Base-by-base conservation (phyloP, 2,113 vertebrate species). In the Camarhynchus parvulus region DNA sequence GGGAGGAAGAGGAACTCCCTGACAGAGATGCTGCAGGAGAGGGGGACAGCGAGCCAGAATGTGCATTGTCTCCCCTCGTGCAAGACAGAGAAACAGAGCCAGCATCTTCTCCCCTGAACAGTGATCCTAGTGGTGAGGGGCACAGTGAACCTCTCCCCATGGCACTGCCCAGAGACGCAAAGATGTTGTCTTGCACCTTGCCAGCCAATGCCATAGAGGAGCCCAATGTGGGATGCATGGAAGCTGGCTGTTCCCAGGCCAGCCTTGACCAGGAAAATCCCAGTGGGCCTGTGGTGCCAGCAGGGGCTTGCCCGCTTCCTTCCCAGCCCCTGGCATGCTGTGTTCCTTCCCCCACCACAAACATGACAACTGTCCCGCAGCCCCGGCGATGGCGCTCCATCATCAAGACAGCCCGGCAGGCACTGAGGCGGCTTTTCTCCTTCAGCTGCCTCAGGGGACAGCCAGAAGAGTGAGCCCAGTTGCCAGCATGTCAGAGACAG, bases 31-130 rank as follows among this genome's bases (percentile, higher is more conserved):
- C 11, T 25, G 27, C 11, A 22, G 47, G 13, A 53, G 33, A 46
- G 11, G 17, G 21, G 22, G 13, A 33, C 14, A 27, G 49, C 1
- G 17, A 63, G 11, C 5, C 58, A 11, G 7, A 22, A 5, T 14
- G 22, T 1, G 2, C 5, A 4, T 10, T 24, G 2, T 37, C 8
- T 53, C 25, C 3, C 9, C 0, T 2, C 1, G 12, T 24, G 15
- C 35, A 22, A 18, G 66, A 52, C 5, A 12, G 28, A 23, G 25
- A 49, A 27, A 61, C 1, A 3, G 31, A 30, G 24, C 15, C 55
- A 61, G 55, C 31, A 61, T 4, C 19, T 42, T 42, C 7, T 70
- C 5, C 5, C 2, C 55, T 31, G 55, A 25, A 8, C 14, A 15
- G 25, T 7, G 3, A 37, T 20, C 20, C 67, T 9, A 44, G 31